Evolutionary conservation across 2,888 invertebrate species (phyloP).

Genomic region (Latrodectus elegans): DNA sequence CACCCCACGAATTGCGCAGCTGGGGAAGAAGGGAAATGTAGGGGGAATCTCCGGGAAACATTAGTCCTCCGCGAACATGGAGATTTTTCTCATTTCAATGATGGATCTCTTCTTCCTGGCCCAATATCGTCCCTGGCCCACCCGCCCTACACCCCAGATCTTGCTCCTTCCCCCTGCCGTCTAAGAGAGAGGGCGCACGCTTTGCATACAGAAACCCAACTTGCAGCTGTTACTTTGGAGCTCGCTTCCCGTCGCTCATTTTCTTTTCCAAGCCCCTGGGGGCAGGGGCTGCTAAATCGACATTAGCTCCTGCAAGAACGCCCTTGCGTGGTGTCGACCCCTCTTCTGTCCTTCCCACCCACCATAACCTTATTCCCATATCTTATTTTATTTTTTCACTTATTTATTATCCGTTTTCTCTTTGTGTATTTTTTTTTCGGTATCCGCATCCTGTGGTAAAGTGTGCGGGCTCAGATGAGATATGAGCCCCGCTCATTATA

Average conservation of each 20-base stretch:
- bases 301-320: constrained; percentile 56
- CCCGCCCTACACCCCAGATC: constrained; percentile 17
- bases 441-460: constrained; percentile 43
- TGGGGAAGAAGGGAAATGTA: constrained; percentile 1
- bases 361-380: constrained; percentile 45
- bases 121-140: constrained; percentile 46
- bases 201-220: constrained; percentile 67
- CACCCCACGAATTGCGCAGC: constrained; percentile 43
- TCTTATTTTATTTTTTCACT: constrained; percentile 7
- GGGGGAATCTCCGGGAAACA: constrained; percentile 56
- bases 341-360: not conserved
- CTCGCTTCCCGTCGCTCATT: constrained; percentile 57
- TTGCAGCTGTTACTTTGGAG: constrained; percentile 61
- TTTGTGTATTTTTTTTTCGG: constrained; percentile 17
- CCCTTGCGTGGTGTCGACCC: constrained; percentile 15
- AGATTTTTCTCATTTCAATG: constrained; percentile 69
- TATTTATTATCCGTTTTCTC: constrained; percentile 22
- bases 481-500: constrained; percentile 58
- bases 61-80: constrained; percentile 68
- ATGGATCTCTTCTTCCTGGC: constrained; percentile 60
- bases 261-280: constrained; percentile 59
- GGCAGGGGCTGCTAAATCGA: constrained; percentile 65
- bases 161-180: not conserved
- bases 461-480: constrained; percentile 48
- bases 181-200: constrained; percentile 31